Evolutionary conservation across 2,113 vertebrate genomes (phyloP).

Genomic region (Melierax canorus): DNA sequence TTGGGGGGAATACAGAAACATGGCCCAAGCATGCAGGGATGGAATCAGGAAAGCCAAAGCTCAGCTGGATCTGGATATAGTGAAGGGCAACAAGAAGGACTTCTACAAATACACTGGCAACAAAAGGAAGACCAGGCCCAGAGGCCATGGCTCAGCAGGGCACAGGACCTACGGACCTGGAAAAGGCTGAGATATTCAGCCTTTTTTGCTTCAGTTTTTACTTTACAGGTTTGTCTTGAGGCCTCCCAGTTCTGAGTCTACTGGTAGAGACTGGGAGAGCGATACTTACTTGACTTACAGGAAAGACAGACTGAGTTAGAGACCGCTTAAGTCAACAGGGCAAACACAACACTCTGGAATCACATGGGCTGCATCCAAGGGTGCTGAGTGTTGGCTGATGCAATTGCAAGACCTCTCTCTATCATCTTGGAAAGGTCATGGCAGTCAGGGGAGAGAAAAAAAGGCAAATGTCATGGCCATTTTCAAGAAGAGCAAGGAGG

Average conservation of each 20-base stretch:
- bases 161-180: background rate
- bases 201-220: background rate
- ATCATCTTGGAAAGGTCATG: background rate
- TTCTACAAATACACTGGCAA: background rate
- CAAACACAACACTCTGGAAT: background rate
- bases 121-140: background rate
- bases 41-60: background rate
- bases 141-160: background rate
- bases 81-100: background rate
- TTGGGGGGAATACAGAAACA: background rate
- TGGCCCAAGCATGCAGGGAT: background rate
- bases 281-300: background rate
- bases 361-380: background rate
- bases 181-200: background rate
- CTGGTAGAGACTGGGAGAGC: background rate
- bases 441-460: background rate
- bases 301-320: background rate
- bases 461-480: background rate
- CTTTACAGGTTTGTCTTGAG: background rate
- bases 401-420: background rate
- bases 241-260: background rate
- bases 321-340: background rate
- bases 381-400: background rate
- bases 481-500: background rate
- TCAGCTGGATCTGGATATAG: background rate